phyloP scores from a whole-genome alignment of 37 sponge, comb jelly and placozoan genomes.

The Spongilla lacustris region DNA sequence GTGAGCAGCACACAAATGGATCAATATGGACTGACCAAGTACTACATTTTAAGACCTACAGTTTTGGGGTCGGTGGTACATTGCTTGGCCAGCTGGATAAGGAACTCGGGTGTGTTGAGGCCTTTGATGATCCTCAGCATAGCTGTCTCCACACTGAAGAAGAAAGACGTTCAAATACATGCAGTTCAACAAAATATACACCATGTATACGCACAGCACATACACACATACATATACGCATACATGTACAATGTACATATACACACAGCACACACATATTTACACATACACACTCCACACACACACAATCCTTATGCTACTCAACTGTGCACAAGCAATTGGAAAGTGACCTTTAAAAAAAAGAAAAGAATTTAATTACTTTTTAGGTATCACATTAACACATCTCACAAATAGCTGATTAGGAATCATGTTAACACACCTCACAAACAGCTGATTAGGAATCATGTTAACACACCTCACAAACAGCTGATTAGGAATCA shows the following conservation, averaged over 20 bases:
- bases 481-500: too few relatives aligned
- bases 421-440: not conserved
- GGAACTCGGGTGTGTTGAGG: constrained; percentile 46
- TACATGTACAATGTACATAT: not conserved
- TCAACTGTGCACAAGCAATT: too few relatives aligned
- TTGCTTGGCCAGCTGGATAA: constrained; percentile 63
- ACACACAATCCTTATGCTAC: not conserved
- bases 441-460: not conserved
- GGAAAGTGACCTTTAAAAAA: too few relatives aligned
- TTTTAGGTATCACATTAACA: not conserved
- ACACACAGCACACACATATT: not conserved
- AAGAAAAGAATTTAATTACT: not conserved
- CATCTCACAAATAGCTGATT: not conserved
- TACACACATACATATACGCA: not conserved
- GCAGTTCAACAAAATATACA: too few relatives aligned
- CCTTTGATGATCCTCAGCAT: constrained; percentile 60
- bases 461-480: too few relatives aligned
- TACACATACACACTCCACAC: not conserved
- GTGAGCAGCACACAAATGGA: too few relatives aligned
- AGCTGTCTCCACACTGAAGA: constrained; percentile 55
- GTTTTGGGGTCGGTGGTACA: constrained; percentile 56
- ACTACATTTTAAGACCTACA: constrained; percentile 42
- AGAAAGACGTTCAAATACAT: too few relatives aligned
- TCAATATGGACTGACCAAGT: too few relatives aligned
- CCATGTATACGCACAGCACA: too few relatives aligned